Evolutionary conservation across 2,888 invertebrate genomes (phyloP).

Genomic region (Cataglyphis livida): DNA sequence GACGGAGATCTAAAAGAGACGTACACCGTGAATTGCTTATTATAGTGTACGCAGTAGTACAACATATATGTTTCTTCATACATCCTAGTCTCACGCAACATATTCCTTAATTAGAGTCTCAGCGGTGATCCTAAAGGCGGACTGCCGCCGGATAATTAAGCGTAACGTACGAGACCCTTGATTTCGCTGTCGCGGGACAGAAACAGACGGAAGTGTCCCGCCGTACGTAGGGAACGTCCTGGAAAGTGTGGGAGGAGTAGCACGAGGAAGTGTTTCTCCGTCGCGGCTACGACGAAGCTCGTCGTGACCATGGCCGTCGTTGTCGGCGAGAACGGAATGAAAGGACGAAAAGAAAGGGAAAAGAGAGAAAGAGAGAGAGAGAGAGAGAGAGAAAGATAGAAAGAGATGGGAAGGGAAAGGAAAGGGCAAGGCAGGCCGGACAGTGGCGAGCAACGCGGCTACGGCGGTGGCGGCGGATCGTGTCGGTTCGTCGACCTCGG

Average conservation of each 20-base stretch:
- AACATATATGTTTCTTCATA: slow-evolving; percentile 20
- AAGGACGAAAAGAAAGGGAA: slow-evolving; percentile 69
- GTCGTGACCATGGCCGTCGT: slow-evolving; percentile 23
- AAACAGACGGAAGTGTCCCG: slow-evolving; percentile 58
- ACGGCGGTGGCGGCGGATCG: slow-evolving; percentile 71
- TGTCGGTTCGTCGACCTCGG: slow-evolving; percentile 84
- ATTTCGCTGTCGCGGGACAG: slow-evolving; percentile 35
- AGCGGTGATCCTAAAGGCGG: slow-evolving; percentile 34
- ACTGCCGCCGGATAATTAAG: slow-evolving; percentile 46
- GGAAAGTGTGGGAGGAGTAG: slow-evolving; percentile 53
- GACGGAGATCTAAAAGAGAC: neutral
- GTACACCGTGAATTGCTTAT: slow-evolving; percentile 25
- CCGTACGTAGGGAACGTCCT: slow-evolving; percentile 47
- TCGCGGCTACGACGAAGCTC: slow-evolving; percentile 42
- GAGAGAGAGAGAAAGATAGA: slow-evolving; percentile 17
- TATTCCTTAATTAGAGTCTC: slow-evolving; percentile 36
- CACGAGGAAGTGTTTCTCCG: slow-evolving; percentile 63
- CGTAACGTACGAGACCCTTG: slow-evolving; percentile 33
- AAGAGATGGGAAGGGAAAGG: slow-evolving; percentile 66
- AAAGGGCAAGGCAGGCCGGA: slow-evolving; percentile 75
- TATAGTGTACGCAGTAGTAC: slow-evolving; percentile 17
- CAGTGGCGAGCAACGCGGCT: slow-evolving; percentile 75
- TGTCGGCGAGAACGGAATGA: slow-evolving; percentile 46
- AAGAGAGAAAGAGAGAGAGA: slow-evolving; percentile 33
- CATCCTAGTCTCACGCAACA: slow-evolving; percentile 42